A percentile compares a stretch with the other conserved stretches of the same genome.
Evolutionary conservation across 1,140 invertebrate species (phyloP).

Genomic region (Drosophila pachea): DNA sequence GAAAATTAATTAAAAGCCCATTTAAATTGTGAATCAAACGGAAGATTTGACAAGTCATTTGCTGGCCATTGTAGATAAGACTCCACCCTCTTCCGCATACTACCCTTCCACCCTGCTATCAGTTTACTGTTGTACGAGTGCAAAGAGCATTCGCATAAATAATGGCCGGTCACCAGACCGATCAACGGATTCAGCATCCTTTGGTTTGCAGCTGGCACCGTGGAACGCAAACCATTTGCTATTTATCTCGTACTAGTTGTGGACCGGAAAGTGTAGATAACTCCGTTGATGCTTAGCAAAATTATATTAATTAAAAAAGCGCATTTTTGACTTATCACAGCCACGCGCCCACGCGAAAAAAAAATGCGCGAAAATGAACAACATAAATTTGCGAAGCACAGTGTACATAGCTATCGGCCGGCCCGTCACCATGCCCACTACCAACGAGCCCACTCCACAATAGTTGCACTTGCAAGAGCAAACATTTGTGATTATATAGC

Average conservation of each 20-base stretch:
- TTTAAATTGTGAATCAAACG: conserved; percentile 47
- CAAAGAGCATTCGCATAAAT: conserved; percentile 42
- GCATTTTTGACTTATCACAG: conserved; percentile 33
- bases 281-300: not conserved
- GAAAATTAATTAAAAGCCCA: conserved; percentile 67
- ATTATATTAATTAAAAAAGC: conserved; percentile 19
- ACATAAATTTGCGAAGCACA: conserved; percentile 4
- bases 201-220: conserved; percentile 7
- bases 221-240: conserved; percentile 8
- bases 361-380: conserved; percentile 1
- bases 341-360: conserved; percentile 26
- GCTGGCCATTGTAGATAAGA: conserved; percentile 36
- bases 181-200: conserved; percentile 29
- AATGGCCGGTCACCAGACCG: conserved; percentile 16
- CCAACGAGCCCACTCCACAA: not conserved
- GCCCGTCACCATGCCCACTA: not conserved
- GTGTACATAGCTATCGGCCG: not conserved
- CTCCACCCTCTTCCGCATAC: not conserved
- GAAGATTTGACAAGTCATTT: conserved; percentile 47
- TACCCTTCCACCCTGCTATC: conserved; percentile 6
- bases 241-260: not conserved
- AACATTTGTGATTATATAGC: conserved; percentile 11
- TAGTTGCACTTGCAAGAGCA: conserved; percentile 8
- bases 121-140: conserved; percentile 5
- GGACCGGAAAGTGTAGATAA: conserved; percentile 34